A percentile compares a stretch with the other conserved stretches of the same genome.
Conservation (phyloP, 1,140 invertebrate genomes). For the Drosophila erecta region DNA sequence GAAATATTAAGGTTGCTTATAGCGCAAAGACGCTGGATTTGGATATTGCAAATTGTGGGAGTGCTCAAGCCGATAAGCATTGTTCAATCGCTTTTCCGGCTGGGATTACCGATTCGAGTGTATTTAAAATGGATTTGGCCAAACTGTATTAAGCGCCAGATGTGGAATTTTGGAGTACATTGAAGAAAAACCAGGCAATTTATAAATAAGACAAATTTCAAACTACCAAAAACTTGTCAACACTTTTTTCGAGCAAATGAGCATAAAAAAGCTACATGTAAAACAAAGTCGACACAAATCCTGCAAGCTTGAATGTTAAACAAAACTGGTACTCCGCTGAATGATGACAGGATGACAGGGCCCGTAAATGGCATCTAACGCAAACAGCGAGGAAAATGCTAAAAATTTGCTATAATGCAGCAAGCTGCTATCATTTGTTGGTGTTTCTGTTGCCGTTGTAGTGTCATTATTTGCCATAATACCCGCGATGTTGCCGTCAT, state of each 20-base stretch:
- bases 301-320: conserved; percentile 66
- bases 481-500: conserved; percentile 67
- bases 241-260: conserved; percentile 17
- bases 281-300: conserved; percentile 62
- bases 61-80: conserved; percentile 4
- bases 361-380: conserved; percentile 13
- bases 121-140: neutral
- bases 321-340: conserved; percentile 52
- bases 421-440: conserved; percentile 63
- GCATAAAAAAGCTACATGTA: neutral
- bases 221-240: conserved; percentile 1
- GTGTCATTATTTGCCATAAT: conserved; percentile 74
- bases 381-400: conserved; percentile 23
- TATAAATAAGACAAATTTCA: neutral
- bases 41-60: conserved; percentile 18
- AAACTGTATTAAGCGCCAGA: neutral
- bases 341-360: conserved; percentile 31
- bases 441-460: conserved; percentile 45
- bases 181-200: neutral
- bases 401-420: conserved; percentile 57
- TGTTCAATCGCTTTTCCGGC: neutral
- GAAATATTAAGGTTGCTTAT: conserved; percentile 40
- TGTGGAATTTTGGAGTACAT: neutral
- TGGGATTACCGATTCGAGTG: neutral
- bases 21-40: conserved; percentile 6